Conservation (phyloP, 2,888 invertebrate genomes). For the Harpalus rubripes region DNA sequence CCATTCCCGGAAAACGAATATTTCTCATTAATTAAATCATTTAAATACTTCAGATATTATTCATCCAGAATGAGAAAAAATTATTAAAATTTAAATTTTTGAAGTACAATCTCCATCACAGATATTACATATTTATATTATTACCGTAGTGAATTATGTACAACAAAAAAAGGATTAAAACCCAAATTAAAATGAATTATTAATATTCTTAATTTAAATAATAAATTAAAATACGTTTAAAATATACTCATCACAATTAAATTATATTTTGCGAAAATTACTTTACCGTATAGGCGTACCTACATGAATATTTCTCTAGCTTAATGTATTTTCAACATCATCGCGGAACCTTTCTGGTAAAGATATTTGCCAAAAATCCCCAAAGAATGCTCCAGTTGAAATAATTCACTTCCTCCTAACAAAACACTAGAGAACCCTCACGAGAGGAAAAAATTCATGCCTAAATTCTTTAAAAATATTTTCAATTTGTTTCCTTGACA, state of each 20-base stretch:
- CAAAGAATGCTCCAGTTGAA: not conserved
- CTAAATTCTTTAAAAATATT: conserved; percentile 18
- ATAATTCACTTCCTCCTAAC: conserved; percentile 33
- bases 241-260: not conserved
- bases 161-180: too few species aligned
- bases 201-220: too few species aligned
- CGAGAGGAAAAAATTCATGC: conserved; percentile 6
- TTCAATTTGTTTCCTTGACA: conserved; percentile 4
- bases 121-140: too few species aligned
- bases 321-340: conserved; percentile 22
- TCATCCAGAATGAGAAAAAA: too few species aligned
- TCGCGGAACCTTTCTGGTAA: not conserved
- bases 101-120: too few species aligned
- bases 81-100: too few species aligned
- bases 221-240: too few species aligned
- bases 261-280: not conserved
- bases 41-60: too few species aligned
- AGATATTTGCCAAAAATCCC: conserved; percentile 24
- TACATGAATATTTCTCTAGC: not conserved
- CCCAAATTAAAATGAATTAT: too few species aligned
- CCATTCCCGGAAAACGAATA: too few species aligned
- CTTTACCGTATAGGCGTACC: not conserved
- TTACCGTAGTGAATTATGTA: too few species aligned
- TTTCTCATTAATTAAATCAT: too few species aligned
- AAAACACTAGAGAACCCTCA: not conserved